A percentile compares a stretch with the other conserved stretches of the same genome.
Evolutionary conservation across 2,113 vertebrate species (phyloP).

Genomic region (Jaculus jaculus): DNA sequence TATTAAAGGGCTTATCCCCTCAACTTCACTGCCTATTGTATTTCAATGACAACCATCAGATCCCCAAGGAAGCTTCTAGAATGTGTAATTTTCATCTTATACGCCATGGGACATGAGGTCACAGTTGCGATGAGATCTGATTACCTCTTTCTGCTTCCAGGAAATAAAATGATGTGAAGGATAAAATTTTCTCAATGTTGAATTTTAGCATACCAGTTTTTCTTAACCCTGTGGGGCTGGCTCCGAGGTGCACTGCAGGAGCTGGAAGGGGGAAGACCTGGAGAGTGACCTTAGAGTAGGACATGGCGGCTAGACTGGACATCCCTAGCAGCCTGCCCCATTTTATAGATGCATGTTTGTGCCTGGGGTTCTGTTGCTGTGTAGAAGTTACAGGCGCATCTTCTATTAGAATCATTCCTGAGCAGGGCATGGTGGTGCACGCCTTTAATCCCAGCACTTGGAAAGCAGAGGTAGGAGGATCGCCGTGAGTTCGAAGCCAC

Average conservation of each 20-base stretch:
- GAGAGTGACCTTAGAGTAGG: rapidly evolving
- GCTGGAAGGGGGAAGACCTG: rapidly evolving
- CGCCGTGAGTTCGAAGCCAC: no score
- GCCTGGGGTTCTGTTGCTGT: rapidly evolving
- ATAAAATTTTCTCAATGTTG: rapidly evolving
- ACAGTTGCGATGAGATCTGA: neutral
- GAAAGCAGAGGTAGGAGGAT: no score
- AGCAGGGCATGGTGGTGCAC: no score
- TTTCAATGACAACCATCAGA: no score
- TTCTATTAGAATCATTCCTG: no score
- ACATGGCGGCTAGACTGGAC: rapidly evolving
- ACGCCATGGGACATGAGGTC: rapidly evolving
- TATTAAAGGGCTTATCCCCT: no score
- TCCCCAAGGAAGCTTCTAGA: neutral
- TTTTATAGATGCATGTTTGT: rapidly evolving
- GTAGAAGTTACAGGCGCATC: rapidly evolving
- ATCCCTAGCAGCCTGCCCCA: rapidly evolving
- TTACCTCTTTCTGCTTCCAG: rapidly evolving
- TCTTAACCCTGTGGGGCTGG: rapidly evolving
- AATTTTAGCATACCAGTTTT: rapidly evolving
- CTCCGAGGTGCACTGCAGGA: rapidly evolving
- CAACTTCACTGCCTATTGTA: no score
- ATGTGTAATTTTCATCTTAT: neutral
- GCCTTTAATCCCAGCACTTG: no score
- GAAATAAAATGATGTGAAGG: neutral